These are phyloP conservation scores for Xanthia togata DNA, from an alignment of 2,888 invertebrate species.

Conservation along the genomic window DNA sequence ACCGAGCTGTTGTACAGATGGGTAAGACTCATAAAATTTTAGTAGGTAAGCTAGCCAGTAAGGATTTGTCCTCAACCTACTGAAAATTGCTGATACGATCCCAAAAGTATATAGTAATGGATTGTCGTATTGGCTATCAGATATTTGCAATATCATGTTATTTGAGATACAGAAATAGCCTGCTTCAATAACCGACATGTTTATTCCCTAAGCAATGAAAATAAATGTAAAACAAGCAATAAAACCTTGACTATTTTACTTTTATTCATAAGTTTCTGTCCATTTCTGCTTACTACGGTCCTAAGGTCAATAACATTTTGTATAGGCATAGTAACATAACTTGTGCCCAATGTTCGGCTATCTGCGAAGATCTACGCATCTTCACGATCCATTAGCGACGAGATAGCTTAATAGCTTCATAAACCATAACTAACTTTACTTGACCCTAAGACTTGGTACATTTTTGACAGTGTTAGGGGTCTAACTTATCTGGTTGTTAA, in stretches of 20 bases:
- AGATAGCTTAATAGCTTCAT: conserved; percentile 35
- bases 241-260: neutral
- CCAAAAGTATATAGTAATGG: too few species aligned
- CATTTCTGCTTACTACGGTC: conserved; percentile 10
- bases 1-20: too few species aligned
- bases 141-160: conserved; percentile 6
- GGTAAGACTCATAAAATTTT: too few species aligned
- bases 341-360: conserved; percentile 37
- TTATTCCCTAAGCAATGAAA: conserved; percentile 12
- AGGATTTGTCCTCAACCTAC: too few species aligned
- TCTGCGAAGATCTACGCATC: conserved; percentile 37
- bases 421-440: conserved; percentile 3
- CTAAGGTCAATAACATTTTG: neutral
- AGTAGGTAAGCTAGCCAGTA: too few species aligned
- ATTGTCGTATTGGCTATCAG: neutral
- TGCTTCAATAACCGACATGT: neutral
- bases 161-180: neutral
- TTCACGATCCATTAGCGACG: conserved; percentile 36
- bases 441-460: neutral
- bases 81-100: too few species aligned
- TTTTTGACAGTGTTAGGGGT: neutral
- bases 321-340: conserved; percentile 34
- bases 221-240: conserved; percentile 6
- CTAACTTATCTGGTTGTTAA: neutral
- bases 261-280: conserved; percentile 10